Conservation (phyloP, 1,140 invertebrate genomes). For the Zaprionus ornatus region DNA sequence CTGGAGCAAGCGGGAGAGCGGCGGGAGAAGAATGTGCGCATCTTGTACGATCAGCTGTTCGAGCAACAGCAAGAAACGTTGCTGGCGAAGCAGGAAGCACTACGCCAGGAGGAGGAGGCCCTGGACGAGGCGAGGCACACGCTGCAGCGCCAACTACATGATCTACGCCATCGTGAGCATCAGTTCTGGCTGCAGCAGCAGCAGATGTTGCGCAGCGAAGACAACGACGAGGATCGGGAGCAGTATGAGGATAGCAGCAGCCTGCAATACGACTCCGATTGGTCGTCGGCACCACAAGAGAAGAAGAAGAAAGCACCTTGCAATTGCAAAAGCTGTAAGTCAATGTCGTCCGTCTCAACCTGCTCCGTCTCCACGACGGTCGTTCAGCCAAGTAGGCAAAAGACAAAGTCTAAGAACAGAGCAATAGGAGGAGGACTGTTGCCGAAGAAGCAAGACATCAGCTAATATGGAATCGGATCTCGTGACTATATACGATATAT, state of each 20-base stretch:
- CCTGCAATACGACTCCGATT: neutral
- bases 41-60: slow-evolving; percentile 47
- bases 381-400: neutral
- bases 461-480: neutral
- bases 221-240: neutral
- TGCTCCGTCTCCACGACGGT: neutral
- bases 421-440: neutral
- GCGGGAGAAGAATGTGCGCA: slow-evolving; percentile 44
- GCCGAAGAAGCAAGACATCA: neutral
- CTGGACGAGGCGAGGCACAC: slow-evolving; percentile 10
- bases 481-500: neutral
- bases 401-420: neutral
- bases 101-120: neutral
- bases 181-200: neutral
- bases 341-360: neutral
- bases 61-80: slow-evolving; percentile 32
- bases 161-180: slow-evolving; percentile 32
- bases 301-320: neutral
- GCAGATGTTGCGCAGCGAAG: neutral
- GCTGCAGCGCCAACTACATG: neutral
- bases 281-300: neutral
- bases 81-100: slow-evolving; percentile 11
- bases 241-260: neutral
- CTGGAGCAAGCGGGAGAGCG: slow-evolving; percentile 38
- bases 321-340: neutral